These are phyloP conservation scores for Sarcophilus harrisii DNA, from an alignment of 2,797 vertebrate species.

Conservation along the genomic window DNA sequence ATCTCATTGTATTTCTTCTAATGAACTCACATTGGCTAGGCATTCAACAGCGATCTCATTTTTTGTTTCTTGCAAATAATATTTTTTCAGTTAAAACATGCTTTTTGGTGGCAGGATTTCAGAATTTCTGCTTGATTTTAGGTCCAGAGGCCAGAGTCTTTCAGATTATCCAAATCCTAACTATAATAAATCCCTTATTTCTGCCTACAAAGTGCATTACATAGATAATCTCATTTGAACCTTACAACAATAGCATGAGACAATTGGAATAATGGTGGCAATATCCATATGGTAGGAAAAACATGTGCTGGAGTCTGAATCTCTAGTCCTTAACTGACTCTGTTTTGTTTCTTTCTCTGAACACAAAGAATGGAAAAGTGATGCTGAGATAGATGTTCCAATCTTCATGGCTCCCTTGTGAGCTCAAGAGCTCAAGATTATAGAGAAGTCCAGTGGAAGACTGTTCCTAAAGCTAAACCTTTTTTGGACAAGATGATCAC, in stretches of 20 bases:
- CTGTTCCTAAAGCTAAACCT: background rate
- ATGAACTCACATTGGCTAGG: constrained; percentile 47
- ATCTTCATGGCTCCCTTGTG: background rate
- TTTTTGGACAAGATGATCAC: background rate
- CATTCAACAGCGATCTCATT: constrained; percentile 14
- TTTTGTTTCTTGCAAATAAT: constrained; percentile 45
- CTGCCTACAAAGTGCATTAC: background rate
- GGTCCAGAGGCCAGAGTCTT: constrained; percentile 14
- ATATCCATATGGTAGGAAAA: background rate
- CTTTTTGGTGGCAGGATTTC: background rate
- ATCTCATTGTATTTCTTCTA: background rate
- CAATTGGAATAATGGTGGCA: background rate
- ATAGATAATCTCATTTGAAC: background rate
- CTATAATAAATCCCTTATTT: background rate
- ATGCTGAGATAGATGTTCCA: background rate
- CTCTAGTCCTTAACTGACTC: background rate
- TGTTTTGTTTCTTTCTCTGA: background rate
- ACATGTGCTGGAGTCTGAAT: background rate
- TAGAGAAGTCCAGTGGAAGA: background rate
- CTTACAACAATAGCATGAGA: background rate
- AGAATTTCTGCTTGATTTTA: constrained; percentile 42
- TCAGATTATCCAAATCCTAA: constrained; percentile 37
- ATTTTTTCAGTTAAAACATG: constrained; percentile 36
- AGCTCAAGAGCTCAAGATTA: background rate
- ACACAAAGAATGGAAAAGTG: background rate